Percentiles rank a stretch among this genome's conserved stretches.
Evolutionary conservation across 2,888 invertebrate species (phyloP).

Genomic region (Drosophila mimetica): DNA sequence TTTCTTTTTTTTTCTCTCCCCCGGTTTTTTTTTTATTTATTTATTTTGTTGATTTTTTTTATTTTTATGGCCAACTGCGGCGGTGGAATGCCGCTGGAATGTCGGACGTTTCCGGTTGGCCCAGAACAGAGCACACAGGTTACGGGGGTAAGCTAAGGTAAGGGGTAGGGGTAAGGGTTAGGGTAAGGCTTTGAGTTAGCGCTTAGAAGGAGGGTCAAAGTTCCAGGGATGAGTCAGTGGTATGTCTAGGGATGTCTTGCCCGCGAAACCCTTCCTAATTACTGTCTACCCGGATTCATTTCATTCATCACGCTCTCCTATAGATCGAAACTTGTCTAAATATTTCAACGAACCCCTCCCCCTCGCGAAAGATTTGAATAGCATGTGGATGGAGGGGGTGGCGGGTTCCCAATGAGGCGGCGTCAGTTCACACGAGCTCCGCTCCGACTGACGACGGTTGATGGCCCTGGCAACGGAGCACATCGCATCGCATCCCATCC

Average conservation of each 20-base stretch:
- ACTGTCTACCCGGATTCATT: constrained; percentile 57
- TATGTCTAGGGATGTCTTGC: constrained; percentile 31
- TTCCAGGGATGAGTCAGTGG: constrained; percentile 50
- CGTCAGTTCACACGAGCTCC: constrained; percentile 61
- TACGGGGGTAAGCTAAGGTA: no score
- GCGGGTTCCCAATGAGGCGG: constrained; percentile 13
- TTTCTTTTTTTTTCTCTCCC: constrained; percentile 14
- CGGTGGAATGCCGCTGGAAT: constrained; percentile 65
- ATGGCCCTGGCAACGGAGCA: not conserved
- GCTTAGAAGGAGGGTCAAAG: constrained; percentile 19
- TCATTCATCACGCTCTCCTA: constrained; percentile 63
- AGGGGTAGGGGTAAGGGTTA: not conserved
- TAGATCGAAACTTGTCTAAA: constrained; percentile 30
- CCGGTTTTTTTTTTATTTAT: no score
- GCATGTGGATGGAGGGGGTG: not conserved
- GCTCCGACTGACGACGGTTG: constrained; percentile 12
- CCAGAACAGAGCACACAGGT: constrained; percentile 18
- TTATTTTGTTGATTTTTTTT: no score
- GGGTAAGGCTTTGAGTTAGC: not conserved
- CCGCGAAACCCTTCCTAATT: constrained; percentile 62
- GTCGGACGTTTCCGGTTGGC: constrained; percentile 67
- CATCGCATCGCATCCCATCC: not conserved
- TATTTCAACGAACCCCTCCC: not conserved
- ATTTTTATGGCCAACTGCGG: constrained; percentile 59
- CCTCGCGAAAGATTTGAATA: constrained; percentile 39